Conservation (phyloP, 2,113 vertebrate genomes). For the Arvicanthis niloticus region DNA sequence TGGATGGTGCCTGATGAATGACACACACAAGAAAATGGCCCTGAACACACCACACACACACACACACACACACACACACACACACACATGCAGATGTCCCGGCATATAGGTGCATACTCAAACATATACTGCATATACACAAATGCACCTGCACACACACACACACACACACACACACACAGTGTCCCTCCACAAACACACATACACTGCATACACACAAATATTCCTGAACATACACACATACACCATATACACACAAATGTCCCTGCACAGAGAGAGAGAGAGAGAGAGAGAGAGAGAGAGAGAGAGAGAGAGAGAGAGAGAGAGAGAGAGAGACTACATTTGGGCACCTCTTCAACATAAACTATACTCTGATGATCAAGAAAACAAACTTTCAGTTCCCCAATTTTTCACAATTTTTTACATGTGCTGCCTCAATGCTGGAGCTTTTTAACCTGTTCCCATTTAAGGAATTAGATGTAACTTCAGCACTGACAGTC, state of each 20-base stretch:
- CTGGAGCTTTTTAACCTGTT: not conserved
- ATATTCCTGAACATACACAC: no score
- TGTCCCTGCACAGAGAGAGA: no score
- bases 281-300: not conserved
- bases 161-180: not conserved
- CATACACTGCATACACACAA: no score
- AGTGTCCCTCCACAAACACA: not conserved
- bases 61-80: no score
- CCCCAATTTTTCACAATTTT: not conserved
- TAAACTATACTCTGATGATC: not conserved
- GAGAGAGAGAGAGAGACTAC: not conserved
- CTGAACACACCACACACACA: not conserved
- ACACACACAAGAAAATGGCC: not conserved
- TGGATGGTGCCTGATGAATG: not conserved
- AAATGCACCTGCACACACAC: not conserved
- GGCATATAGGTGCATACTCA: not conserved
- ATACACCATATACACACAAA: no score
- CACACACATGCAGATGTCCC: not conserved
- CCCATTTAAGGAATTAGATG: not conserved
- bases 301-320: not conserved
- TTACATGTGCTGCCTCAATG: not conserved
- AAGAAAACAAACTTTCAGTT: slow-evolving; percentile 19
- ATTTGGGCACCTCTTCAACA: not conserved
- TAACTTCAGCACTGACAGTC: not conserved
- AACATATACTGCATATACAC: not conserved